Evolutionary conservation across 2,113 vertebrate genomes (phyloP), one percentile per base, ranked within the genome.

Genomic region (Petrocephalus microphthalmus): DNA sequence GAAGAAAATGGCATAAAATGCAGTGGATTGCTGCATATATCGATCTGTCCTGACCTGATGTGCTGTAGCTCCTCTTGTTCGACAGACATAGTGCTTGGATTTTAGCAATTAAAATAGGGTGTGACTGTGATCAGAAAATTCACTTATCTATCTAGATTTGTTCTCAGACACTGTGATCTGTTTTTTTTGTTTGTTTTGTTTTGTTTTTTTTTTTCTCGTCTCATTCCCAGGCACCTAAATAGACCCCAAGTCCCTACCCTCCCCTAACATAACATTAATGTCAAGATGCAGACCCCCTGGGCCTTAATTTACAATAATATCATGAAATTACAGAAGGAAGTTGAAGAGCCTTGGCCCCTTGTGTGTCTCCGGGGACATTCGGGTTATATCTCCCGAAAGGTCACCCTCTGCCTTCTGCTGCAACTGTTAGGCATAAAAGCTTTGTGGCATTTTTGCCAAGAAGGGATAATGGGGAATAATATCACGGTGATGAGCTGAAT

Each of bases 331-430:
- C 10, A 85, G 51, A 53, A 52, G 83, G 22, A 51, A 54, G 51
- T 29, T 20, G 49, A 85, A n/a, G 51, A 29, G 47, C 49, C 45
- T 10, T 33, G 51, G 10, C 45, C 22, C 49, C 37, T 1, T 85
- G 51, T 11, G 81, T 53, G 84, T 53, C 84, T 85, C 84, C 2
- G n/a, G 84, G 51, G 84, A 85, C 51, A 47, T 53, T 52, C 15
- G 45, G 11, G 84, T 47, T 54, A 45, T 85, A 53, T 29, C 51
- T 53, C n/a, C 15, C 3, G 51, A 52, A 85, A 85, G 47, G 84
- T 85, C 84, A 85, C 49, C 84, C 13, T 2, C n/a, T 85, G 47
- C 47, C 83, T 85, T 47, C 84, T 85, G 51, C 84, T 85, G 84
- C n/a, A 53, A 53, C 84, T 85, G 84, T 53, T 85, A 85, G 11